phyloP scores from a whole-genome alignment of 2,113 vertebrate genomes.

The Azemiops feae region DNA sequence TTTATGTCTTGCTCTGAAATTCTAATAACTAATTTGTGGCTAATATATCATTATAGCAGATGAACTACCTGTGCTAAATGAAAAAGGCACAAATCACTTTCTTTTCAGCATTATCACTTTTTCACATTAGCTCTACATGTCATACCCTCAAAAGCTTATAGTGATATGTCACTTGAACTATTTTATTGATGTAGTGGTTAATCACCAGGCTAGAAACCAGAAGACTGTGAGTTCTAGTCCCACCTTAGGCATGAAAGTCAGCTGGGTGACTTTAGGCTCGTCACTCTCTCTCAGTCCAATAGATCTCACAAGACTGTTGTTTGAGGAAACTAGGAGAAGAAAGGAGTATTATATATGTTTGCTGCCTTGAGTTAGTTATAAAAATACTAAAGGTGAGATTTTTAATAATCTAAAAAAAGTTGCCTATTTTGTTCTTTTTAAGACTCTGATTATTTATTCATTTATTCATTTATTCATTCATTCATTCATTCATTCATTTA shows the following conservation, averaged over 20 bases:
- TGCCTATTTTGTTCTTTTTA: background rate
- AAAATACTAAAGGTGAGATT: background rate
- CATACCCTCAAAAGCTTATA: background rate
- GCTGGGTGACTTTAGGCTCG: background rate
- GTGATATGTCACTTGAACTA: background rate
- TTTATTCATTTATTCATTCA: too few species aligned
- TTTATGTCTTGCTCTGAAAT: constrained; percentile 49
- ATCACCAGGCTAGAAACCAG: background rate
- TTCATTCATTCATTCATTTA: too few species aligned
- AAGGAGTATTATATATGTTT: background rate
- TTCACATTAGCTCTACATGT: constrained; percentile 22
- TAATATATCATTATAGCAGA: constrained; percentile 51
- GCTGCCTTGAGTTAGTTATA: background rate
- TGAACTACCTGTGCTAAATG: constrained; percentile 27
- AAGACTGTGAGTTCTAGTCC: background rate
- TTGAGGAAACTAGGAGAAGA: background rate
- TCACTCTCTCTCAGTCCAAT: background rate
- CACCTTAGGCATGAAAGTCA: background rate
- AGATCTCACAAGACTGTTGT: background rate
- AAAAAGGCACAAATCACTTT: background rate
- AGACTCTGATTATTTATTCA: background rate
- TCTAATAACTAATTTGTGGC: constrained; percentile 53
- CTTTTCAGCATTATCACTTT: constrained; percentile 31
- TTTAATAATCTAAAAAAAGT: background rate
- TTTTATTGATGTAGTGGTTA: background rate